These are phyloP conservation scores for Melanostigma gelatinosum DNA, from an alignment of 2,113 vertebrate genomes.

Conservation along the genomic window DNA sequence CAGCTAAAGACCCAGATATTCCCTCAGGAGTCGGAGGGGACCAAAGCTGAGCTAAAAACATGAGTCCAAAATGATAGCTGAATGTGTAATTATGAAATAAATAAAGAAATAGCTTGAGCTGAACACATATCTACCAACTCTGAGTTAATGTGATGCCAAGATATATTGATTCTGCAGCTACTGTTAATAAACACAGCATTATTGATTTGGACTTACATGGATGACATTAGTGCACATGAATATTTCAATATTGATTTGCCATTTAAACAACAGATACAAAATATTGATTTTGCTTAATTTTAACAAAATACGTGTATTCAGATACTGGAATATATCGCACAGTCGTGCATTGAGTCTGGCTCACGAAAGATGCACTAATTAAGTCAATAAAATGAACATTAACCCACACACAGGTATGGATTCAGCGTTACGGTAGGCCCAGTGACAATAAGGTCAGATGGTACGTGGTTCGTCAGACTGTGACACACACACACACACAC, in stretches of 20 bases:
- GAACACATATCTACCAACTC: neutral
- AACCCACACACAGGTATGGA: neutral
- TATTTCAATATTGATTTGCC: slow-evolving; percentile 11
- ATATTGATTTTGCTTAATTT: neutral
- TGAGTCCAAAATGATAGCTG: neutral
- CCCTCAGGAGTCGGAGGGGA: neutral
- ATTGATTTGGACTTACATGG: neutral
- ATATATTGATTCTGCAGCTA: slow-evolving; percentile 1
- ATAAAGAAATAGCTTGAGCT: neutral
- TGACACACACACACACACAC: slow-evolving; percentile 15
- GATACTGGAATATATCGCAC: neutral
- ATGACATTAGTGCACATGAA: neutral
- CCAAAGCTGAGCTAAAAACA: neutral
- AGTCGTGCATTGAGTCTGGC: slow-evolving; percentile 1
- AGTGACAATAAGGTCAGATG: slow-evolving; percentile 8
- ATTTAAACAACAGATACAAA: slow-evolving; percentile 3
- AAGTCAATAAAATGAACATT: neutral
- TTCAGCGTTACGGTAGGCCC: neutral
- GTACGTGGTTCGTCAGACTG: slow-evolving; percentile 20
- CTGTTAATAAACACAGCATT: neutral
- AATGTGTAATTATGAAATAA: neutral
- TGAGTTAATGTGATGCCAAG: neutral
- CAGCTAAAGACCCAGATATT: neutral
- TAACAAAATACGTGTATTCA: neutral
- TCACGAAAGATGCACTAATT: neutral